phyloP scores from a whole-genome alignment of 2,113 vertebrate genomes.

The Urocitellus parryii region DNA sequence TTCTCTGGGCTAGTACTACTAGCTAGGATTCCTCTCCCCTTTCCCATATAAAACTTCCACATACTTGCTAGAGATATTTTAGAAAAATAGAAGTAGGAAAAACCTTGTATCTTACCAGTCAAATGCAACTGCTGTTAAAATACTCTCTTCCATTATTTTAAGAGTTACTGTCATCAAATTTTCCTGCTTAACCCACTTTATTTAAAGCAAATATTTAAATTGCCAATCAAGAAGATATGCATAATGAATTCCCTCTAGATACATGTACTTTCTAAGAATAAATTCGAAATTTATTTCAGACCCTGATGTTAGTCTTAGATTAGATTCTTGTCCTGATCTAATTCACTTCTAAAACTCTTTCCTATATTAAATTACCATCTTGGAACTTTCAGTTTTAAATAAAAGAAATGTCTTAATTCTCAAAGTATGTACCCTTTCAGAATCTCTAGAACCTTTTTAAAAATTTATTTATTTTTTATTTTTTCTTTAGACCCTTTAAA shows the following conservation, averaged over 20 bases:
- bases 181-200: constrained; percentile 17
- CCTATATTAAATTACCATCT: constrained; percentile 27
- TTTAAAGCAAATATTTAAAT: constrained; percentile 63
- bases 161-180: constrained; percentile 31
- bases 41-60: background rate
- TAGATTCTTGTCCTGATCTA: constrained; percentile 24
- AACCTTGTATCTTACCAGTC: background rate
- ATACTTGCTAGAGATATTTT: background rate
- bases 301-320: constrained; percentile 29
- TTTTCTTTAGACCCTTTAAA: too few relatives aligned
- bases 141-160: constrained; percentile 36
- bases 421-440: background rate
- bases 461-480: too few relatives aligned
- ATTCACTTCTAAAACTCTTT: constrained; percentile 20
- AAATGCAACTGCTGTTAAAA: constrained; percentile 32
- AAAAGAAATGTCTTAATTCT: constrained; percentile 47
- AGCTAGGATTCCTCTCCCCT: background rate
- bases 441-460: constrained; percentile 34
- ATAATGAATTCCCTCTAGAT: constrained; percentile 35
- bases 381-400: constrained; percentile 1
- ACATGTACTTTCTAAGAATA: background rate
- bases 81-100: constrained; percentile 18
- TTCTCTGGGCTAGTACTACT: background rate
- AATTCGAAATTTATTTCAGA: constrained; percentile 34
- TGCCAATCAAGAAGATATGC: constrained; percentile 10